Evolutionary conservation across 2,797 vertebrate species (phyloP), one percentile per base, ranked within the genome.

Genomic region (Jordanella pulchra): DNA sequence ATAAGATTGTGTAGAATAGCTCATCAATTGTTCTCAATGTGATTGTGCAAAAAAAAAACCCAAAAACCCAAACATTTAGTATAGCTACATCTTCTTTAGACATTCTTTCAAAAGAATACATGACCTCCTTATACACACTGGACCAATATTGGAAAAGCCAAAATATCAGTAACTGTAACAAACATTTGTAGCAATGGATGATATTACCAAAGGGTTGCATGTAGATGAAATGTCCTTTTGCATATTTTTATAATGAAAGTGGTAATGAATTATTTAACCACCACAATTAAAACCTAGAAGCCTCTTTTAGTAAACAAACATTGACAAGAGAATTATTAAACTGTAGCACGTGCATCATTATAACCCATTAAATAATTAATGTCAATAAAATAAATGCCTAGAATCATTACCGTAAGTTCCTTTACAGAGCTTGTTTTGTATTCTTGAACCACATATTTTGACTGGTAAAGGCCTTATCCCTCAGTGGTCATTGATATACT

Each of bases 391-490:
- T 53, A 7, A 11, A 35, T 17, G 48, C 27, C 32, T 14, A 35
- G 0, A 76, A 42, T 32, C 44, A 47, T 63, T 21, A 50, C 35
- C 7, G 50, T 17, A 48, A 35, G 50, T 48, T 84, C 44, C 27
- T 61, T 71, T 58, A 18, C 67, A 70, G 72, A 80, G 47, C 65
- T 30, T 0, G 9, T 42, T 77, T 82, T 84, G 60, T 86, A 82
- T 86, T 87, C 65, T 73, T 35, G 3, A 80, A 67, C 44, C 51
- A 65, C 65, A 73, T 58, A 65, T 81, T 69, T 60, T 48, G 60
- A 77, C 77, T 84, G 55, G 47, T 69, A 47, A 45, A 71, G 72
- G 79, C 72, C 78, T 82, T 76, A 79, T 87, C 67, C 53, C 84
- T 79, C 73, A 73, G 72, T 64, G 55, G 74, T 71, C 55, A 81